A percentile compares a stretch with the other conserved stretches of the same genome.
phyloP scores from a whole-genome alignment of 1,140 invertebrate species.

The Bombus pyrosoma region DNA sequence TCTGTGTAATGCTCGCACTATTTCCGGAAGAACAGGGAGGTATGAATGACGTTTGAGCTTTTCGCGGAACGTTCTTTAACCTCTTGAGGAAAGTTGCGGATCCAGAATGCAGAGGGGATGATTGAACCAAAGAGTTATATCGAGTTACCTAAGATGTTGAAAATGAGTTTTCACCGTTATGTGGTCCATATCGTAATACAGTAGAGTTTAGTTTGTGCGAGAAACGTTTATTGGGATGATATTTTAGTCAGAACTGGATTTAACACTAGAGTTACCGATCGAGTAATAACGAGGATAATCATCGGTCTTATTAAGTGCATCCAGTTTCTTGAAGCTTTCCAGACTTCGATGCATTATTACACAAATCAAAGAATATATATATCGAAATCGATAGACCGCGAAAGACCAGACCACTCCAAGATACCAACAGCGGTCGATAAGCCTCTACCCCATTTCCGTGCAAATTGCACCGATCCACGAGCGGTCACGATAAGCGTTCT shows the following conservation, averaged over 20 bases:
- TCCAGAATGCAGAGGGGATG: background rate
- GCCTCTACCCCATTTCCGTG: slow-evolving; percentile 22
- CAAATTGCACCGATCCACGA: slow-evolving; percentile 37
- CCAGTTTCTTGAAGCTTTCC: background rate
- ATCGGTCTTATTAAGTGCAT: background rate
- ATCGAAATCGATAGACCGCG: background rate
- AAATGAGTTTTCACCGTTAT: background rate
- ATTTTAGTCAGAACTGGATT: too few relatives aligned
- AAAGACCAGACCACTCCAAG: background rate
- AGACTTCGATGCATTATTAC: background rate
- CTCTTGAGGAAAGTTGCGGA: background rate
- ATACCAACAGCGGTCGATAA: slow-evolving; percentile 1
- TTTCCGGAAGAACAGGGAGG: background rate
- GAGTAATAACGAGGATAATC: too few relatives aligned
- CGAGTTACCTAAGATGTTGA: background rate
- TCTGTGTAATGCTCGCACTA: background rate
- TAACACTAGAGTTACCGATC: too few relatives aligned
- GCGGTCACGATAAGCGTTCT: slow-evolving; percentile 20
- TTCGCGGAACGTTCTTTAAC: background rate
- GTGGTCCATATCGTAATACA: background rate
- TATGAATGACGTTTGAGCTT: background rate
- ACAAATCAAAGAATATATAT: too few relatives aligned
- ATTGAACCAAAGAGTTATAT: background rate
- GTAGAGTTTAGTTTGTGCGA: background rate
- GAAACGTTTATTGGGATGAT: too few relatives aligned